Percentiles rank a stretch among this genome's conserved stretches.
Conservation (phyloP, 2,113 vertebrate genomes). For the Holacanthus passer region DNA sequence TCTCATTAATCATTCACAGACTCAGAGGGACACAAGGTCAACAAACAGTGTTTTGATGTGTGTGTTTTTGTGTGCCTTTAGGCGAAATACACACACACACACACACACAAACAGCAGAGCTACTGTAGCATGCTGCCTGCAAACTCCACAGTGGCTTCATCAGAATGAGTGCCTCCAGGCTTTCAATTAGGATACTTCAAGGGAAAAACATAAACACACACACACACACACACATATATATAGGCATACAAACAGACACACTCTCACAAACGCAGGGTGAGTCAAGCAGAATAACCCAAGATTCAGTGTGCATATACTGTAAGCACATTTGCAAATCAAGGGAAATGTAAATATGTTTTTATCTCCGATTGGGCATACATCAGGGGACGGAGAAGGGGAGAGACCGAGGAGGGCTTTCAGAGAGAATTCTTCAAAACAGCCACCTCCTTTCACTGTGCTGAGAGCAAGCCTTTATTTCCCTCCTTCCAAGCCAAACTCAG, state of each 20-base stretch:
- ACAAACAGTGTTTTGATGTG: slow-evolving; percentile 56
- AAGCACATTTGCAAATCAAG: slow-evolving; percentile 50
- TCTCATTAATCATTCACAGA: slow-evolving; percentile 64
- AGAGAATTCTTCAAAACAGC: slow-evolving; percentile 51
- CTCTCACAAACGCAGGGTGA: slow-evolving; percentile 15
- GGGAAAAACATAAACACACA: slow-evolving; percentile 38
- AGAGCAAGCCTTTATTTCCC: slow-evolving; percentile 31
- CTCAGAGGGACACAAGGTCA: slow-evolving; percentile 59
- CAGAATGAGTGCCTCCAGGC: slow-evolving; percentile 51
- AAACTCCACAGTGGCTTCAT: slow-evolving; percentile 49
- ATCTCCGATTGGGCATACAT: slow-evolving; percentile 45
- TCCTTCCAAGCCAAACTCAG: slow-evolving; percentile 12
- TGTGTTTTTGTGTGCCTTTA: slow-evolving; percentile 27
- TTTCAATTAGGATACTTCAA: slow-evolving; percentile 72
- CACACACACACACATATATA: slow-evolving; percentile 8
- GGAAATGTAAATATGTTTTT: slow-evolving; percentile 65
- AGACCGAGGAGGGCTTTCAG: slow-evolving; percentile 16
- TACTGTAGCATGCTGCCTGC: slow-evolving; percentile 30
- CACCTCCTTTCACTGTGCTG: slow-evolving; percentile 38
- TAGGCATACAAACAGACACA: slow-evolving; percentile 11
- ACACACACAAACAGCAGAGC: slow-evolving; percentile 26
- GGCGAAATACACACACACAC: slow-evolving; percentile 40
- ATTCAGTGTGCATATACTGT: slow-evolving; percentile 31
- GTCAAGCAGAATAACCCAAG: slow-evolving; percentile 55
- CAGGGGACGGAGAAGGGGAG: slow-evolving; percentile 4